These are phyloP conservation scores for Odontamblyopus lacepedii DNA, from an alignment of 2,797 vertebrate species.

Conservation along the genomic window DNA sequence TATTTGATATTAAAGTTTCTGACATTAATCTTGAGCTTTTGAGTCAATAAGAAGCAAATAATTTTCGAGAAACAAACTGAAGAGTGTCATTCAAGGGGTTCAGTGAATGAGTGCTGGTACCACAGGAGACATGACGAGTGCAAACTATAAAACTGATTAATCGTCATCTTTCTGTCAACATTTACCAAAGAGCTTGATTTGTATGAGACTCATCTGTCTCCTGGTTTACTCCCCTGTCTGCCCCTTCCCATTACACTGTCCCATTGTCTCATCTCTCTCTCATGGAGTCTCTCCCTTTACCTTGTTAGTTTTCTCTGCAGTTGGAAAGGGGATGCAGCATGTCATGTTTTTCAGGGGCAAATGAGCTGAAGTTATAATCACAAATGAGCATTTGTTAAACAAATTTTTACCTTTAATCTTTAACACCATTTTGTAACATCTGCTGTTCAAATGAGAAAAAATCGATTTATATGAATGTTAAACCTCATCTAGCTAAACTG, in stretches of 20 bases:
- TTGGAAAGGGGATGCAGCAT: background rate
- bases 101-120: slow-evolving; percentile 33
- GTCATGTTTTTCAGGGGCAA: background rate
- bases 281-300: no score
- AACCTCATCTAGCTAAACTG: background rate
- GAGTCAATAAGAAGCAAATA: background rate
- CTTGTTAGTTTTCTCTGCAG: background rate
- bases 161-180: slow-evolving; percentile 30
- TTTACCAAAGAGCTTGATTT: slow-evolving; percentile 55
- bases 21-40: background rate
- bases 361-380: no score
- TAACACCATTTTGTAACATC: no score
- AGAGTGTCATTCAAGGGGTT: slow-evolving; percentile 25
- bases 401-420: no score
- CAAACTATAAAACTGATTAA: slow-evolving; percentile 38
- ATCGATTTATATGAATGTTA: background rate
- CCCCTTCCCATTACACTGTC: slow-evolving; percentile 52
- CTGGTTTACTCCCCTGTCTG: slow-evolving; percentile 45
- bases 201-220: slow-evolving; percentile 40
- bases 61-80: no score
- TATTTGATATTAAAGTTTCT: background rate
- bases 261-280: slow-evolving; percentile 42
- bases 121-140: slow-evolving; percentile 37
- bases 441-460: no score
- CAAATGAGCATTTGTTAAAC: no score